These are phyloP conservation scores for Acanthosepion lycidas DNA, from an alignment of 2,888 invertebrate species.

Conservation along the genomic window DNA sequence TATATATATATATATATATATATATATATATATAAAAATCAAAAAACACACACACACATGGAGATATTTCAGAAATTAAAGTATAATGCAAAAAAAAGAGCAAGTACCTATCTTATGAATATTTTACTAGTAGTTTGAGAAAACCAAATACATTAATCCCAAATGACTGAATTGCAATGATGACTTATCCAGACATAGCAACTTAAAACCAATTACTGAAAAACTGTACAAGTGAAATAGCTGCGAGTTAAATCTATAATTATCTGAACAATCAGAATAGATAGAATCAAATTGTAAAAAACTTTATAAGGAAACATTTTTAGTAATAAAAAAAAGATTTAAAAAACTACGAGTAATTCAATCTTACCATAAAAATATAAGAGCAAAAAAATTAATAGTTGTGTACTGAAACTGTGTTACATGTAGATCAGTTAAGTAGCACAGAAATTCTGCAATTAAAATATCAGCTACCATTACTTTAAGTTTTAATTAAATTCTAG, in stretches of 20 bases:
- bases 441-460: not conserved
- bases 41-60: no score
- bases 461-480: not conserved
- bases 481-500: not conserved
- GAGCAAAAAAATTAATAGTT: not conserved
- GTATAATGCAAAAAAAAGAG: no score
- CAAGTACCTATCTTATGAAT: no score
- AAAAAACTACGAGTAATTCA: no score
- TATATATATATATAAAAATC: no score
- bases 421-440: not conserved
- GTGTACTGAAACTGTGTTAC: not conserved
- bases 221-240: not conserved
- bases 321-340: not conserved
- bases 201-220: conserved; percentile 1
- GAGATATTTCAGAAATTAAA: no score
- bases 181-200: not conserved
- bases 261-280: not conserved
- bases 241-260: not conserved
- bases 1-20: no score
- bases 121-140: not conserved
- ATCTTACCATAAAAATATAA: not conserved
- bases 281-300: not conserved
- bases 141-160: not conserved
- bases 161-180: not conserved
- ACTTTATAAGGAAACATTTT: not conserved